Evolutionary conservation across 2,113 vertebrate genomes (phyloP), one percentile per base, ranked within the genome.

Genomic region (Lampris megalopsis): DNA sequence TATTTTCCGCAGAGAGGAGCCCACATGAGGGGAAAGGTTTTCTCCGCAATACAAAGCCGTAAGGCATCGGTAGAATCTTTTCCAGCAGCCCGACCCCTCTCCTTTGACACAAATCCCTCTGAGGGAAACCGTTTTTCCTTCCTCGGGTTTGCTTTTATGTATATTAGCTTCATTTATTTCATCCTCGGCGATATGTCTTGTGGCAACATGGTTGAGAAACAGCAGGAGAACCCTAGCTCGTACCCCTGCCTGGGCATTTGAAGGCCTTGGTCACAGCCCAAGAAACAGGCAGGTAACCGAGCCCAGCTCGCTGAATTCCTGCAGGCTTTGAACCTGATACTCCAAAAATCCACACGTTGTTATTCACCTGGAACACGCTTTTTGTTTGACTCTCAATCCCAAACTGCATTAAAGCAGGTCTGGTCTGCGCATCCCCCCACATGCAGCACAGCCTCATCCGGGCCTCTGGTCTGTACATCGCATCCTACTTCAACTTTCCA

Each of bases 31-130:
- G 73, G 65, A 73, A 38, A 50, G 76, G 67, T 83, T 83, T 76
- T 76, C 80, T 87, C 73, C 73, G 77, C 79, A 82, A 71, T 78
- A 42, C 7, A 24, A 61, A 64, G 81, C 67, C 70, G 73, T 67
- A 45, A 77, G 74, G 84, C 66, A 82, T 89, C 72, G 84, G 86
- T 86, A 58, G 65, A 85, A 87, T 82, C 61, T 84, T 90, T 88
- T 75, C 64, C 71, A 60, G 81, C 81, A 68, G 79, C 77, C 41
- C 36, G 4, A 68, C 73, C 72, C 75, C 38, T 80, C 62, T 81
- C 81, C 85, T 80, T 63, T 85, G 75, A 88, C 89, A 86, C 79
- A 91, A 91, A 91, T 91, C 87, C 81, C 63, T 67, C 76, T 69
- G 77, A 81, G 82, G 73, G 75, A 42, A 73, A 75, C 38, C n/a